Evolutionary conservation across 2,888 invertebrate species (phyloP).

Genomic region (Crepidodera aurea): DNA sequence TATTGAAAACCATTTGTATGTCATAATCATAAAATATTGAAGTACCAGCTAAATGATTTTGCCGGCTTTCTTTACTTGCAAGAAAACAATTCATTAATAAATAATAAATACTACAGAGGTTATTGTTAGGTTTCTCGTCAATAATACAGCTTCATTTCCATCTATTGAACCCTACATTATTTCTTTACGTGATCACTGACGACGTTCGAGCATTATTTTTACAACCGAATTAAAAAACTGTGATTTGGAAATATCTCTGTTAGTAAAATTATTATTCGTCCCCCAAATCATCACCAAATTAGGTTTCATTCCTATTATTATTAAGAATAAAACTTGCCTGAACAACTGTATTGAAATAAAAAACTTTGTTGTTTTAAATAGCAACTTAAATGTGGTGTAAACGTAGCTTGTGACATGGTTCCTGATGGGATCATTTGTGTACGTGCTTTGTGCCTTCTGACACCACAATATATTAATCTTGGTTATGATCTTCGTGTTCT

Average conservation of each 20-base stretch:
- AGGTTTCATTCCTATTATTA: too few species aligned
- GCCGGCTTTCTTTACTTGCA: background rate
- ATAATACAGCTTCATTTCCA: constrained; percentile 22
- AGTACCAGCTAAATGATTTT: background rate
- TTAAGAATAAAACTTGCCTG: too few species aligned
- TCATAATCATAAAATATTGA: background rate
- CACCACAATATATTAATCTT: constrained; percentile 30
- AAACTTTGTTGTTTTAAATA: too few species aligned
- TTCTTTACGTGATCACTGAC: background rate
- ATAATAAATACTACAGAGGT: constrained; percentile 8
- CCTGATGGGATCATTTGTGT: constrained; percentile 26
- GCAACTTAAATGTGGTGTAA: background rate
- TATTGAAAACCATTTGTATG: background rate
- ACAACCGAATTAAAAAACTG: too few species aligned
- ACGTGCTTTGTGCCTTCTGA: constrained; percentile 12
- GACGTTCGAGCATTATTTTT: background rate
- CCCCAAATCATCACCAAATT: too few species aligned
- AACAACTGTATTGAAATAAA: too few species aligned
- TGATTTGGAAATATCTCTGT: too few species aligned
- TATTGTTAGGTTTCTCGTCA: constrained; percentile 9
- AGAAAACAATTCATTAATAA: constrained; percentile 20
- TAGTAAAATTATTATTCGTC: too few species aligned
- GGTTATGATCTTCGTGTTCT: constrained; percentile 37
- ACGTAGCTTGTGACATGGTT: background rate
- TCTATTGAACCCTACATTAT: constrained; percentile 3